These are phyloP conservation scores for Varroa destructor DNA, from an alignment of 1,140 invertebrate species.

Conservation along the genomic window DNA sequence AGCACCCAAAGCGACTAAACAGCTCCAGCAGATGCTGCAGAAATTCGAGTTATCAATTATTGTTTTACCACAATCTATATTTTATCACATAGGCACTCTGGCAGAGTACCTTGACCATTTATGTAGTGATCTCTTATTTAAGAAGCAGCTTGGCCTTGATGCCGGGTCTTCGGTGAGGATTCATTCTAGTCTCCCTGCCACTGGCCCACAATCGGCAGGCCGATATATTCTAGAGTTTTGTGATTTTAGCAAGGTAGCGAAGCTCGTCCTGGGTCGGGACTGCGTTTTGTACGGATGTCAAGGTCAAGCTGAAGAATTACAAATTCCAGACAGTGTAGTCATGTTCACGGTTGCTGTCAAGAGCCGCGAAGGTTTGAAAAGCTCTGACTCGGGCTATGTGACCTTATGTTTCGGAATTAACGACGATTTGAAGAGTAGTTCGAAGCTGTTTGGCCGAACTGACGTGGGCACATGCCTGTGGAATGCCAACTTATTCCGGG, in stretches of 20 bases:
- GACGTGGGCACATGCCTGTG: conserved; percentile 36
- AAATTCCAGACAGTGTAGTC: conserved; percentile 39
- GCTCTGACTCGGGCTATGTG: conserved; percentile 36
- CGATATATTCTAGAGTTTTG: conserved; percentile 42
- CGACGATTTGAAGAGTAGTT: conserved; percentile 41
- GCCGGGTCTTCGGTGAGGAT: conserved; percentile 29
- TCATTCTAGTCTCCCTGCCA: conserved; percentile 31
- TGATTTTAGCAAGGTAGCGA: conserved; percentile 36
- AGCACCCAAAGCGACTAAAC: conserved; percentile 36
- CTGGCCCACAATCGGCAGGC: conserved; percentile 11
- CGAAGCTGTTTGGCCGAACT: conserved; percentile 22
- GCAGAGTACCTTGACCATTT: conserved; percentile 42
- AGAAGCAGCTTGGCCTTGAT: conserved; percentile 37
- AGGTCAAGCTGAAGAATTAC: conserved; percentile 30
- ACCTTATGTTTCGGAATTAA: conserved; percentile 41
- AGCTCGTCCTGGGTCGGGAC: conserved; percentile 37
- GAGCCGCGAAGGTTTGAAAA: background rate
- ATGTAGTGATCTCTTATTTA: conserved; percentile 37
- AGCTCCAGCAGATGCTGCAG: conserved; percentile 35
- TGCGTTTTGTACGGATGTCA: conserved; percentile 42
- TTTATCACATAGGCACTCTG: conserved; percentile 45
- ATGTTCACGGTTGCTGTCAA: conserved; percentile 41
- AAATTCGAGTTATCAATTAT: conserved; percentile 39
- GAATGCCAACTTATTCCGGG: conserved; percentile 40
- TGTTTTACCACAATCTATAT: conserved; percentile 41